Evolutionary conservation across 2,888 invertebrate species (phyloP), one percentile per base, ranked within the genome.

Genomic region (Merodon equestris): DNA sequence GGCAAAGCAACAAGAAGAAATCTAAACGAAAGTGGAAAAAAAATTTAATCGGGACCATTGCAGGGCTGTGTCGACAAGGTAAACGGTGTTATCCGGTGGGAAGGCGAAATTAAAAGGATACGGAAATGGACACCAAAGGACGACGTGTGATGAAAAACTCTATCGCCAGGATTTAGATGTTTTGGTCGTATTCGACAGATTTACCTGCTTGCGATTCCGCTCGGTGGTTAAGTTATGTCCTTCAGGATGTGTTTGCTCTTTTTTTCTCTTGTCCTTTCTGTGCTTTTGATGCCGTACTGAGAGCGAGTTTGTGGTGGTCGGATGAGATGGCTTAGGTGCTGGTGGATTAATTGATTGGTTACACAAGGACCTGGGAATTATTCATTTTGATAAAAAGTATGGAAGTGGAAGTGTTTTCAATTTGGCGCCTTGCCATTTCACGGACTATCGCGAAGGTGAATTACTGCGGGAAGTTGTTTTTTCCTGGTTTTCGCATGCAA

Each of bases 11-110:
- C 56, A 12, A 54, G 14, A 19, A 12, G 40, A 9, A 7, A 17
- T 14, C 17, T 13, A 15, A 7, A 13, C 10, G 1, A 14, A 17
- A 42, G 12, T 19, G 40, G 19, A 50, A 19, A 17, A 51, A 71
- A 48, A 73, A 60, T 66, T 66, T 73, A 73, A 73, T 73, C 66
- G 66, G 60, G 66, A 66, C 73, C 66, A 66, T 66, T 58, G 54
- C 47, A 53, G 58, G 14, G 68, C 50, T 58, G 50, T n/a, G n/a
- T n/a, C n/a, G n/a, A n/a, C n/a, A n/a, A n/a, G n/a, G n/a, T n/a
- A n/a, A n/a, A n/a, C n/a, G n/a, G n/a, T n/a, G n/a, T n/a, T n/a
- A n/a, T n/a, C n/a, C n/a, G n/a, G n/a, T n/a, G 13, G 27, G 45
- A 36, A 54, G 70, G 36, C 18, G 38, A 13, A 44, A 27, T 27